Conservation (phyloP, 2,113 vertebrate genomes). For the Datnioides undecimradiatus region DNA sequence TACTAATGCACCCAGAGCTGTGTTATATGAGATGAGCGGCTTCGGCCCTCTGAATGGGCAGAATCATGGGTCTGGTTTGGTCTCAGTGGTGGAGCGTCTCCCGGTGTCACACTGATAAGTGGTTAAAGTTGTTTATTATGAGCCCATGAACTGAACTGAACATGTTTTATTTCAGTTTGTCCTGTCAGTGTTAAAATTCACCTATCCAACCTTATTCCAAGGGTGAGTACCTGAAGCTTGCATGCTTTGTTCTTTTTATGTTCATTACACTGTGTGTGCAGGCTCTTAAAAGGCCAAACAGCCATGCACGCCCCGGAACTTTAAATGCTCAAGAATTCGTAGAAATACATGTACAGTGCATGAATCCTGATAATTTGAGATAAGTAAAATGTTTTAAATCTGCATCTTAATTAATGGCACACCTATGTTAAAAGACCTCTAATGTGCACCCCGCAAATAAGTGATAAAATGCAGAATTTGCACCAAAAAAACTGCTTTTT, state of each 20-base stretch:
- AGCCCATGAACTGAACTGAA: background rate
- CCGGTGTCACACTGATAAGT: background rate
- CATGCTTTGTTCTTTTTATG: background rate
- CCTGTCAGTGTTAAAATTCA: constrained; percentile 95
- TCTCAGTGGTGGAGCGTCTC: background rate
- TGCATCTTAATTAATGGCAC: background rate
- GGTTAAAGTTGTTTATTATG: background rate
- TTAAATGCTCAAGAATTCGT: too few relatives aligned
- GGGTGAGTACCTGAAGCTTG: constrained; percentile 88
- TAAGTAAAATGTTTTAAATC: background rate
- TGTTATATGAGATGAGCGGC: fast-evolving
- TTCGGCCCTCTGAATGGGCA: background rate
- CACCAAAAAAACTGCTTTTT: background rate
- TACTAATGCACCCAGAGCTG: background rate
- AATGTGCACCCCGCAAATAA: background rate
- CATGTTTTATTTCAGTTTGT: constrained; percentile 88
- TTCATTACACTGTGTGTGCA: background rate
- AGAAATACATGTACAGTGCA: background rate
- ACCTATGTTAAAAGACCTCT: background rate
- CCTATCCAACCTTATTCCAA: constrained; percentile 97
- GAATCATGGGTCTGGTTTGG: constrained; percentile 13
- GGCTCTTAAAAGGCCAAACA: background rate
- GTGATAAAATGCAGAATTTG: background rate
- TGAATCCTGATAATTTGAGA: background rate
- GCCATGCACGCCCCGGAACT: too few relatives aligned